phyloP scores from a whole-genome alignment of 2,888 invertebrate species.

The Ophion ellenae region DNA sequence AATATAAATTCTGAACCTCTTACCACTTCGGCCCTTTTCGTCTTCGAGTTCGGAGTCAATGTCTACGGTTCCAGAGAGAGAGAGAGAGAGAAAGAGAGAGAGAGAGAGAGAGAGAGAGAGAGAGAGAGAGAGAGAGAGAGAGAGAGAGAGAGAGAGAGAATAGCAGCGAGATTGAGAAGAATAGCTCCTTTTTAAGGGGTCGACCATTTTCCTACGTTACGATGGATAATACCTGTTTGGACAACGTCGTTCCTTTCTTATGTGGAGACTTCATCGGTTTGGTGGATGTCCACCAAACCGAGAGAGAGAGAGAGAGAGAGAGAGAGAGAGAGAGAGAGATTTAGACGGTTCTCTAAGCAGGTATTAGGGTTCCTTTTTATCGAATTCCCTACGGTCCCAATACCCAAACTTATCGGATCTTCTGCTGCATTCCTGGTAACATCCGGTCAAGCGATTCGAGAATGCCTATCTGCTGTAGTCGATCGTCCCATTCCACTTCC shows the following conservation, averaged over 20 bases:
- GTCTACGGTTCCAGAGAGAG: background rate
- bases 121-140: too few species aligned
- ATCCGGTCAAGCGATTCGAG: background rate
- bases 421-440: background rate
- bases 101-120: too few species aligned
- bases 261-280: background rate
- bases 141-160: background rate
- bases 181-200: background rate
- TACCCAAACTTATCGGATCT: background rate
- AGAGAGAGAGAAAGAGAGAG: background rate
- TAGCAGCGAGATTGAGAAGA: background rate
- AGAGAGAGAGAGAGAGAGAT: background rate
- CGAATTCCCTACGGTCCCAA: background rate
- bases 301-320: background rate
- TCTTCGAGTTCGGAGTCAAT: background rate
- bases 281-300: background rate
- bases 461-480: background rate
- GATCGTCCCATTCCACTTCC: background rate
- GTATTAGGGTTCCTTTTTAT: background rate
- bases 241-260: background rate
- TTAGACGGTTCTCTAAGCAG: constrained; percentile 5
- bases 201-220: background rate
- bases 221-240: background rate
- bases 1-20: background rate
- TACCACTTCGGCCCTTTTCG: background rate